Evolutionary conservation across 1,140 invertebrate genomes (phyloP).

Genomic region (Sitophilus oryzae): DNA sequence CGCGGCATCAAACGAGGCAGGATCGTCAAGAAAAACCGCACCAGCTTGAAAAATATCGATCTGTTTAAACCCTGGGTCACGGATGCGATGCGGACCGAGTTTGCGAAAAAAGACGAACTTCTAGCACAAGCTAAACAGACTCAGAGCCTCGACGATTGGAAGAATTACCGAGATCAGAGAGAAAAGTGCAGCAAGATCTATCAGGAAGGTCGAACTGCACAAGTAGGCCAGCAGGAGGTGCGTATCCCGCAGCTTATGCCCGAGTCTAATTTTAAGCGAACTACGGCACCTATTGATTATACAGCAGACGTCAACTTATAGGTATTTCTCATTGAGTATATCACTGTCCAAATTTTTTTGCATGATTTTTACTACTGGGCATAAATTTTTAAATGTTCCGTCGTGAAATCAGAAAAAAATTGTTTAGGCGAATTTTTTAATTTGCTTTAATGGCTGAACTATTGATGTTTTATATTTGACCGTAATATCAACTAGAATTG

Average conservation of each 20-base stretch:
- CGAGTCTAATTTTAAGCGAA: slow-evolving; percentile 36
- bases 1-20: slow-evolving; percentile 24
- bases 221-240: slow-evolving; percentile 45
- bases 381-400: background rate
- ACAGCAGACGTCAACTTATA: slow-evolving; percentile 43
- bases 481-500: no score
- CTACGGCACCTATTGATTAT: slow-evolving; percentile 43
- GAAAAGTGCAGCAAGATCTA: slow-evolving; percentile 42
- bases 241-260: slow-evolving; percentile 44
- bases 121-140: slow-evolving; percentile 36
- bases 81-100: slow-evolving; percentile 37
- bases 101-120: slow-evolving; percentile 40
- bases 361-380: background rate
- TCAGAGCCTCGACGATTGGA: slow-evolving; percentile 40
- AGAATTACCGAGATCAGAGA: slow-evolving; percentile 38
- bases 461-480: no score
- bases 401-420: background rate
- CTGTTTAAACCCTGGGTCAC: slow-evolving; percentile 42
- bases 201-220: slow-evolving; percentile 37
- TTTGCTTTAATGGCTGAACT: background rate
- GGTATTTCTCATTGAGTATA: slow-evolving; percentile 37
- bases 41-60: slow-evolving; percentile 35
- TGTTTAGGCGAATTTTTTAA: background rate
- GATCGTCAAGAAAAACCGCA: slow-evolving; percentile 35
- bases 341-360: slow-evolving; percentile 13